Evolutionary conservation across 2,888 invertebrate genomes (phyloP).

Genomic region (Dinocampus coccinellae): DNA sequence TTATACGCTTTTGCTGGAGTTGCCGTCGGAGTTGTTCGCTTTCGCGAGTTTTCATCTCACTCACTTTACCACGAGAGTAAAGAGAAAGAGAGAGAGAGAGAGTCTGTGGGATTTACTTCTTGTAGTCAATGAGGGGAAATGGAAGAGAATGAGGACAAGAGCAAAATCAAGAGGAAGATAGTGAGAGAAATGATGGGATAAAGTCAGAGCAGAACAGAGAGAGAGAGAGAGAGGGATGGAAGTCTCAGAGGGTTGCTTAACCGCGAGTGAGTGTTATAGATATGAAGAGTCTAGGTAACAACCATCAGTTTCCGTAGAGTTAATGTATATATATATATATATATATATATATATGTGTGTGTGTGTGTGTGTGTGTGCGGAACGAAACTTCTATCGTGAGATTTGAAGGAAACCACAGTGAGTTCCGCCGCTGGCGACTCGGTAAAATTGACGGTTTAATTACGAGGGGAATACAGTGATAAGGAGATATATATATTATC

Average conservation of each 20-base stretch:
- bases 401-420: slow-evolving; percentile 52
- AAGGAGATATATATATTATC: slow-evolving; percentile 12
- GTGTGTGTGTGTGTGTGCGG: too few relatives aligned
- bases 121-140: neutral
- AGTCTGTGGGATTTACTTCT: neutral
- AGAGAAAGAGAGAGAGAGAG: neutral
- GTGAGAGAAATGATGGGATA: neutral
- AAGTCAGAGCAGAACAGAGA: too few relatives aligned
- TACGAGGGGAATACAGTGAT: slow-evolving; percentile 41
- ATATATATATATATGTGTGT: too few relatives aligned
- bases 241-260: slow-evolving; percentile 12
- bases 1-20: slow-evolving; percentile 49
- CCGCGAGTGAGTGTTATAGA: slow-evolving; percentile 31
- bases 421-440: slow-evolving; percentile 34
- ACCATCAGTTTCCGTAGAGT: slow-evolving; percentile 58
- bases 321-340: slow-evolving; percentile 43
- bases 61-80: neutral
- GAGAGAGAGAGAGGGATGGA: neutral
- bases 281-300: slow-evolving; percentile 61
- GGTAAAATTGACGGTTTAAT: slow-evolving; percentile 56
- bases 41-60: neutral
- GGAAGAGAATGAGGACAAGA: neutral
- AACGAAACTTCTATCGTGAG: slow-evolving; percentile 54
- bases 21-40: slow-evolving; percentile 40
- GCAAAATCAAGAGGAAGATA: too few relatives aligned